phyloP scores from a whole-genome alignment of 2,888 invertebrate species.

The Drosophila tripunctata region DNA sequence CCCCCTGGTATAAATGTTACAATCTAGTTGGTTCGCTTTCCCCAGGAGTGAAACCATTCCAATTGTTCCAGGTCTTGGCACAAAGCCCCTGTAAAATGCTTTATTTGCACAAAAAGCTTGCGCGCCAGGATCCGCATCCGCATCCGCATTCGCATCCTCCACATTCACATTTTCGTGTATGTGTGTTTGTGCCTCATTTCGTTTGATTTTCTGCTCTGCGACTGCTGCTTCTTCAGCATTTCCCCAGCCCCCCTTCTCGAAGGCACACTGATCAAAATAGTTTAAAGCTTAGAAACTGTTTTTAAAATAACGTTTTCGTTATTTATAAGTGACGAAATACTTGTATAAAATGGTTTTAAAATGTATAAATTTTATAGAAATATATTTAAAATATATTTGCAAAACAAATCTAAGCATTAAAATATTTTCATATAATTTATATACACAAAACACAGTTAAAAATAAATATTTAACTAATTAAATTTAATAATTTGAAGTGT shows the following conservation, averaged over 20 bases:
- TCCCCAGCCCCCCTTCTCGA: no score
- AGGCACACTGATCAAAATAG: neutral
- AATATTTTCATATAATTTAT: no score
- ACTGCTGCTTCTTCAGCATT: slow-evolving; percentile 7
- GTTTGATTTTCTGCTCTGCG: slow-evolving; percentile 73
- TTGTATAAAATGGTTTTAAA: no score
- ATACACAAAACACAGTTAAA: no score
- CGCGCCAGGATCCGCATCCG: slow-evolving; percentile 47
- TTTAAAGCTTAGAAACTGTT: no score
- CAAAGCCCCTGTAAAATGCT: slow-evolving; percentile 59
- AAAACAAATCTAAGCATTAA: no score
- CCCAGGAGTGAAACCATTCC: slow-evolving; percentile 13
- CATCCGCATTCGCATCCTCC: slow-evolving; percentile 5
- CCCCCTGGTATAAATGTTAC: slow-evolving; percentile 74
- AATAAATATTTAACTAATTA: no score
- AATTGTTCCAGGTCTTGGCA: neutral
- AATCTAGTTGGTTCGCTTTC: slow-evolving; percentile 54
- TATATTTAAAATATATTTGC: no score
- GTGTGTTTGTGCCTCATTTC: slow-evolving; percentile 72
- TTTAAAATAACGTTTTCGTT: no score
- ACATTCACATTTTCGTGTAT: slow-evolving; percentile 16
- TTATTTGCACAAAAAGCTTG: slow-evolving; percentile 73
- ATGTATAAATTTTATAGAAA: no score
- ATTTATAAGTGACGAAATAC: no score
- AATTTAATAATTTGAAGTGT: no score